Evolutionary conservation across 1,140 invertebrate genomes (phyloP), one percentile per base, ranked within the genome.

Genomic region (Sogatella furcifera): DNA sequence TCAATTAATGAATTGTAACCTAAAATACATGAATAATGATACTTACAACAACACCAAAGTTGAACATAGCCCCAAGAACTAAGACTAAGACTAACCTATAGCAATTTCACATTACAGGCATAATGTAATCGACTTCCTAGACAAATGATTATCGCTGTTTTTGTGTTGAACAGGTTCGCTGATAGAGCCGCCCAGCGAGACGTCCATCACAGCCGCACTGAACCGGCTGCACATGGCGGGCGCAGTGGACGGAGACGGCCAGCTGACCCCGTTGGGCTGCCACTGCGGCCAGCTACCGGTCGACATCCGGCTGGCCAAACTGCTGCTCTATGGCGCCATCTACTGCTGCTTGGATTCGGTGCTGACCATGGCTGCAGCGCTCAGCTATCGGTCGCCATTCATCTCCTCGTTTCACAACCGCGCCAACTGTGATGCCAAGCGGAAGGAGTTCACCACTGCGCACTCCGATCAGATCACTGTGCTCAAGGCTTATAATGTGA

Each of bases 281-380:
- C 91, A 97, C 74, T 74, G 98, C 22, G 84, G 92, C 1, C 84
- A 92, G 15, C 73, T 98, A 38, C 93, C 95, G 0, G 84, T 98
- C 0, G 94, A 97, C 68, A 94, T 92, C 0, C 8, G 34, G 34
- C 11, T 94, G 59, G 91, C 90, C 15, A 92, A 95, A 76, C 78
- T 97, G 68, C 87, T 97, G 74, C 71, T 97, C 0, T 93, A 90
- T 67, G 90, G 92, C 0, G 85, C 93, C 17, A 90, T 96, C 55
- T 88, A 98, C 66, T 91, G 90, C 67, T 97, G 95, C 72, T 78
- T 98, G 4, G 92, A 97, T 75, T 94, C 94, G 1, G 84, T 95
- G 0, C 75, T 98, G 0, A 97, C 93, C 9, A 92, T 98, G 69
- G 93, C 93, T 1, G 90, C 93, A 42, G 22, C 84, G 70, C 74